phyloP scores from a whole-genome alignment of 2,888 invertebrate species.

The Alentia gelatinosa region DNA sequence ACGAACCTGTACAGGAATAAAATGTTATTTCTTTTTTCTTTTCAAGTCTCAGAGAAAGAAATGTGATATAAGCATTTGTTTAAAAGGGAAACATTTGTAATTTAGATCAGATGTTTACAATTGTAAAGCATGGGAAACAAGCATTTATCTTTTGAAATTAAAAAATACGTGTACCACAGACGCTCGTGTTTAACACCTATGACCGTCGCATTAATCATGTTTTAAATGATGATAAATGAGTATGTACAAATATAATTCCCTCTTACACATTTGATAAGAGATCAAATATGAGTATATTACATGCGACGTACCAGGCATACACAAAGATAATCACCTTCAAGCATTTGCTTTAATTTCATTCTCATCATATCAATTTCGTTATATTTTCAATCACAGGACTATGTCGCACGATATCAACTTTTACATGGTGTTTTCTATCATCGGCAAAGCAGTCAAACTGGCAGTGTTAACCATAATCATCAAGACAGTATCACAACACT shows the following conservation, averaged over 20 bases:
- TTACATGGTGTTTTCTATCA: background rate
- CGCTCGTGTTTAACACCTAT: background rate
- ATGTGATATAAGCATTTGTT: no score
- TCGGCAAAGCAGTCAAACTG: background rate
- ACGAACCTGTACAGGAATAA: no score
- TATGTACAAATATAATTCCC: background rate
- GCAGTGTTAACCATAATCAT: background rate
- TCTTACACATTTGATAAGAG: background rate
- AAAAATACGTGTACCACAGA: background rate
- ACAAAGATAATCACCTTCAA: background rate
- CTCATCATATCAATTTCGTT: background rate
- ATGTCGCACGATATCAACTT: background rate
- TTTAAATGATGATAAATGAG: background rate
- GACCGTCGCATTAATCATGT: background rate
- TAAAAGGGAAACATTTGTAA: background rate
- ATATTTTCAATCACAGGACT: background rate
- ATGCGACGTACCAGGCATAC: background rate
- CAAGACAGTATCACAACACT: background rate
- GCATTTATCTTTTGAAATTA: background rate
- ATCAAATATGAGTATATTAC: background rate
- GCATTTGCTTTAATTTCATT: background rate
- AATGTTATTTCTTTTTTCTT: no score
- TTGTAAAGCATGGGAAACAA: background rate
- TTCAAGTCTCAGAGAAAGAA: no score
- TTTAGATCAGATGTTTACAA: background rate